phyloP scores from a whole-genome alignment of 1,140 invertebrate genomes.

The Rhizoglyphus robini region DNA sequence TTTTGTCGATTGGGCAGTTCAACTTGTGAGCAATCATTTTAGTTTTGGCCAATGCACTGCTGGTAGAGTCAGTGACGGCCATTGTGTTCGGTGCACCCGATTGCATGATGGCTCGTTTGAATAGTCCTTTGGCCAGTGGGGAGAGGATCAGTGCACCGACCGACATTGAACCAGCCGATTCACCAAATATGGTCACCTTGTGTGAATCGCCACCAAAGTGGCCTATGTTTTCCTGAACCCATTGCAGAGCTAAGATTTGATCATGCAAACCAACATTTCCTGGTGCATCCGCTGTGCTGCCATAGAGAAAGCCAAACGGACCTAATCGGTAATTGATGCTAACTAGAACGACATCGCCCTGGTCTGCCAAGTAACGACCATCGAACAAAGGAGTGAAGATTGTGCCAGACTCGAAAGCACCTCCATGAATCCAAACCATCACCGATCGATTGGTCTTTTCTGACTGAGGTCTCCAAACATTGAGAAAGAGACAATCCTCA shows the following conservation, averaged over 20 bases:
- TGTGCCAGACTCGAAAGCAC: constrained; percentile 16
- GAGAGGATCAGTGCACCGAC: constrained; percentile 32
- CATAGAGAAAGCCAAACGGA: constrained; percentile 14
- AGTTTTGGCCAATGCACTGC: constrained; percentile 60
- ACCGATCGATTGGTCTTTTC: constrained; percentile 10
- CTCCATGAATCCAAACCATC: constrained; percentile 23
- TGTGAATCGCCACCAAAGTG: constrained; percentile 31
- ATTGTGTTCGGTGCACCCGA: background rate
- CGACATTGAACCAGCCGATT: constrained; percentile 32
- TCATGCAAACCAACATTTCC: background rate
- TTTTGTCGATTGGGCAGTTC: background rate
- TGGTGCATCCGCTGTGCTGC: background rate
- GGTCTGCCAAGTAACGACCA: constrained; percentile 64
- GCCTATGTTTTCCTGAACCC: constrained; percentile 31
- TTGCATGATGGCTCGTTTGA: constrained; percentile 32
- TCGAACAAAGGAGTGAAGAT: constrained; percentile 30
- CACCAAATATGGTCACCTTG: constrained; percentile 40
- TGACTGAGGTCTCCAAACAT: constrained; percentile 29
- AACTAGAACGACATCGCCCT: constrained; percentile 44
- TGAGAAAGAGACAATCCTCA: constrained; percentile 34
- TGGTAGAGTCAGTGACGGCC: constrained; percentile 49
- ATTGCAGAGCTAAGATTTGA: constrained; percentile 29
- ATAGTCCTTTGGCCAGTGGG: constrained; percentile 24
- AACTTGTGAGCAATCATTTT: background rate
- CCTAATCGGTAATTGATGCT: constrained; percentile 40